phyloP scores from a whole-genome alignment of 2,888 invertebrate genomes.

The Lithosia quadra region DNA sequence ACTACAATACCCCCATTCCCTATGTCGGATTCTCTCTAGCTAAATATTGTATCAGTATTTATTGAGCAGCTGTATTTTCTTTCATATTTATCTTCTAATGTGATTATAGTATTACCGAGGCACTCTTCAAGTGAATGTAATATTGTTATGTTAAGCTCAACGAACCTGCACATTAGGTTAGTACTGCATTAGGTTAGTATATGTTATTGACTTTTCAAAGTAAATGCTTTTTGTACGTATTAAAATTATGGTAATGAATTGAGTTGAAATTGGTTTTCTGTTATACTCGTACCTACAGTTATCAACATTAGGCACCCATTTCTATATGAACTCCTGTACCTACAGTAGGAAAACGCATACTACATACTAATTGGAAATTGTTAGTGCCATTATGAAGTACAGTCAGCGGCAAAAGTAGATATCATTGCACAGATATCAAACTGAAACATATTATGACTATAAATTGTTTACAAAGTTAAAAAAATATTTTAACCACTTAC shows the following conservation, averaged over 20 bases:
- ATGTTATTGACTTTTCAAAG: not conserved
- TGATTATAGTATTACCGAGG: not conserved
- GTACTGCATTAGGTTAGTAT: not conserved
- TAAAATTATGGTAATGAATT: not conserved
- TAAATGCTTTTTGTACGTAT: not conserved
- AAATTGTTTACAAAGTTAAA: too few species aligned
- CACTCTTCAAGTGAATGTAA: constrained; percentile 5
- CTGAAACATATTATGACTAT: too few species aligned
- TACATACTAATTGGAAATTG: too few species aligned
- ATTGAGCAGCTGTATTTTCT: not conserved
- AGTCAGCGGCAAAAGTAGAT: too few species aligned
- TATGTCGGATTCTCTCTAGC: not conserved
- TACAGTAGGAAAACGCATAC: not conserved
- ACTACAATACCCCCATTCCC: not conserved
- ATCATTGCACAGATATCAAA: too few species aligned
- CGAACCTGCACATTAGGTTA: too few species aligned
- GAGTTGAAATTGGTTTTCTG: not conserved
- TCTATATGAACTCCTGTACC: not conserved
- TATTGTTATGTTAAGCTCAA: constrained; percentile 11
- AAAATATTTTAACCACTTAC: too few species aligned
- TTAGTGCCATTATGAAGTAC: too few species aligned
- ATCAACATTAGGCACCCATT: not conserved
- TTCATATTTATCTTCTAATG: not conserved
- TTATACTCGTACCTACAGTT: not conserved
- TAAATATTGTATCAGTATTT: not conserved